These are phyloP conservation scores for Mus musculus DNA, from an alignment of 2,113 vertebrate species.

Conservation along the genomic window GRCm39 chr8:54149001-54149500, in stretches of 20 bases:
- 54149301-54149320: not conserved
- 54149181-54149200: not conserved
- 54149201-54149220: not conserved
- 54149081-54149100: not conserved
- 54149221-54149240: not conserved
- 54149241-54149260: not conserved
- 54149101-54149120: not conserved
- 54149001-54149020: not conserved
- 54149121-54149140: not conserved
- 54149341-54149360: not conserved
- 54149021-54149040: not conserved
- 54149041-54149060: constrained; percentile 25
- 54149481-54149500: constrained; percentile 49
- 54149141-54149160: not conserved
- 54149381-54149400: constrained; percentile 8
- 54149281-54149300: too few relatives aligned
- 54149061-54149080: not conserved
- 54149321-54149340: not conserved
- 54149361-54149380: not conserved
- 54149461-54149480: constrained; percentile 31
- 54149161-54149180: not conserved
- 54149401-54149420: constrained; percentile 7
- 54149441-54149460: not conserved
- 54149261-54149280: not conserved
- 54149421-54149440: constrained; percentile 2